Conservation (phyloP, 1,140 invertebrate genomes). For the Bombus waltoni region DNA sequence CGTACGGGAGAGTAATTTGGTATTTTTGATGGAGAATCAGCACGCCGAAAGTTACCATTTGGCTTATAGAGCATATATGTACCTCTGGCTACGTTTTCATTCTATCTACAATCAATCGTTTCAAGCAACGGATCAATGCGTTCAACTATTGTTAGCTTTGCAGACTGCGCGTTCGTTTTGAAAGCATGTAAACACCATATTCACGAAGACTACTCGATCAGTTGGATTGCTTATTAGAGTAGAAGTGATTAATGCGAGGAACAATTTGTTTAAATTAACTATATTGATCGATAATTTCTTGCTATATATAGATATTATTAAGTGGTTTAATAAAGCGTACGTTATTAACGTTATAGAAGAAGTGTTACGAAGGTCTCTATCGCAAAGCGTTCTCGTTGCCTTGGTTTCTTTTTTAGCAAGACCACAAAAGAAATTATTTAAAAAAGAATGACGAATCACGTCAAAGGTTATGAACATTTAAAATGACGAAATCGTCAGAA, state of each 20-base stretch:
- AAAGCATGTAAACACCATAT: background rate
- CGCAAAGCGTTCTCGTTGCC: background rate
- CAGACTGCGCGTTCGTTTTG: slow-evolving; percentile 10
- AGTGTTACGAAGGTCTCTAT: background rate
- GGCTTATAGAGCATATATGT: background rate
- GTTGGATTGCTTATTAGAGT: slow-evolving; percentile 10
- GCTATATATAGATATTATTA: slow-evolving; percentile 11
- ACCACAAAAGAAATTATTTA: background rate
- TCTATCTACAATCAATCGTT: background rate
- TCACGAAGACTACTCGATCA: background rate
- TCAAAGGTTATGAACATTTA: background rate
- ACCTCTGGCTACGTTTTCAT: background rate
- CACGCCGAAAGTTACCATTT: background rate
- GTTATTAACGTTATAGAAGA: background rate
- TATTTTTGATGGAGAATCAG: background rate
- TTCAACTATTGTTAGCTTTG: slow-evolving; percentile 4
- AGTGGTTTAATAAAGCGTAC: background rate
- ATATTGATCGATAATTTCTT: slow-evolving; percentile 11
- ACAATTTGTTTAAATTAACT: slow-evolving; percentile 8
- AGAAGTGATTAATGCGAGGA: slow-evolving; percentile 10
- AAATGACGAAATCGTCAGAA: background rate
- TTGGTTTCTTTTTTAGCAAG: background rate
- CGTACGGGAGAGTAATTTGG: background rate
- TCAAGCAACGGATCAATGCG: slow-evolving; percentile 18
- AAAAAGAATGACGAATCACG: too few species aligned